phyloP scores from a whole-genome alignment of 2,888 invertebrate species.

The Apamea monoglypha region DNA sequence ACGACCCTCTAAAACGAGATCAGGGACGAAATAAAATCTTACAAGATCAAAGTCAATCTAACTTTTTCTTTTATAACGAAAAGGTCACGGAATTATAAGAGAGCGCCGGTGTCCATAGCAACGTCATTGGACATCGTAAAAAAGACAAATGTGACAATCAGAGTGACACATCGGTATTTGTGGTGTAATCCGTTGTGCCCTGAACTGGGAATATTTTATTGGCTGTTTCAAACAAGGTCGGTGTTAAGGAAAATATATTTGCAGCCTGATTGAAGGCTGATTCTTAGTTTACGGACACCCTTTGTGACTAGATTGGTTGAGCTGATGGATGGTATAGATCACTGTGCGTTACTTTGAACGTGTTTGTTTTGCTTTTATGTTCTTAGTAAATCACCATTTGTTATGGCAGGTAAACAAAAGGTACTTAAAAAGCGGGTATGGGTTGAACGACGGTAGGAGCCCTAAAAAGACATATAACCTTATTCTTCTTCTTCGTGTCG shows the following conservation, averaged over 20 bases:
- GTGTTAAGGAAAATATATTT: slow-evolving; percentile 63
- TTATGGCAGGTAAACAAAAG: background rate
- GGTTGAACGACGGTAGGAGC: background rate
- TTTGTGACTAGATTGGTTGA: slow-evolving; percentile 31
- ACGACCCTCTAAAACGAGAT: slow-evolving; percentile 24
- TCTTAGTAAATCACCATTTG: slow-evolving; percentile 19
- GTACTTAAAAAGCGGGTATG: background rate
- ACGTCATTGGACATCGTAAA: slow-evolving; percentile 73
- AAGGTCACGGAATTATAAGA: slow-evolving; percentile 63
- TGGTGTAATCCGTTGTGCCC: slow-evolving; percentile 61
- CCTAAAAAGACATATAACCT: background rate
- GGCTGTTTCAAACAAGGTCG: slow-evolving; percentile 55
- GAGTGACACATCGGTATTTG: slow-evolving; percentile 71
- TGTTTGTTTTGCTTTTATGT: background rate
- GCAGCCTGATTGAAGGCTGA: slow-evolving; percentile 54
- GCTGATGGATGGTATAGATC: slow-evolving; percentile 41
- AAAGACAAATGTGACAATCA: slow-evolving; percentile 78
- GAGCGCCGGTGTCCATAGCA: slow-evolving; percentile 44
- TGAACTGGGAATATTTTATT: slow-evolving; percentile 55
- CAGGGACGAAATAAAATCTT: slow-evolving; percentile 52
- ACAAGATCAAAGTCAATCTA: slow-evolving; percentile 54
- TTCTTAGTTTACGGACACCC: slow-evolving; percentile 46
- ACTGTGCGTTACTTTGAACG: background rate
- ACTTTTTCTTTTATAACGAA: slow-evolving; percentile 55
- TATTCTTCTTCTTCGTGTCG: no score